Evolutionary conservation across 2,113 vertebrate species (phyloP), one percentile per base, ranked within the genome.

Genomic region (Galbula dea): DNA sequence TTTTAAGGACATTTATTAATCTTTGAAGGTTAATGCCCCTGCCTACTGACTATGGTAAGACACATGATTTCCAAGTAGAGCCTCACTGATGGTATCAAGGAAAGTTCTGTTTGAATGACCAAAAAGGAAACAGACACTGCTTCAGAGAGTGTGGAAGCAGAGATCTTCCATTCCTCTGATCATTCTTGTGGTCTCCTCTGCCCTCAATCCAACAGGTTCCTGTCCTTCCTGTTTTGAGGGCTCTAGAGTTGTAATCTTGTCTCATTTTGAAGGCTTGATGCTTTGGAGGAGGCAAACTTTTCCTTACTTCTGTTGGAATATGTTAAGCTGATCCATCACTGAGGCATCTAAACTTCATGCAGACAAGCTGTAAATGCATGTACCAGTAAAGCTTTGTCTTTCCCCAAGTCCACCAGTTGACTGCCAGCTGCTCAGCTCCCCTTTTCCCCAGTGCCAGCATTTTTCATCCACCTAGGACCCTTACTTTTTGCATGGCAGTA

Each of bases 231-330:
- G 19, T 32, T 30, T 18, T n/a, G 11, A n/a, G 30, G 30, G 29
- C 19, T 57, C 32, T 30, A 57, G 30, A 57, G 54, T 29, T n/a
- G 32, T 30, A 57, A 32, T 20, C 29, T 48, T 78, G 5, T 27
- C 11, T 69, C 7, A 3, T 65, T 84, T 49, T 49, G 39, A 66
- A 34, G 19, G 65, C 24, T 43, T 7, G 7, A 39, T 26, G 36
- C 20, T 65, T 32, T 23, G 21, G 4, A 9, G 5, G 11, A n/a
- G n/a, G 2, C 5, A 43, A 58, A 11, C 1, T 1, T 4, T 41
- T 80, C 76, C 61, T 34, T 11, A 57, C 34, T 51, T 71, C 5
- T 74, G n/a, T 78, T 69, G 23, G 18, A 45, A 41, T 32, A 7
- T 29, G 11, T 71, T 66, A 51, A 36, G 6, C 15, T 83, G 32